phyloP scores from a whole-genome alignment of 30 jellyfish, hydroid and myxozoan genomes.

The Turritopsis dohrnii region DNA sequence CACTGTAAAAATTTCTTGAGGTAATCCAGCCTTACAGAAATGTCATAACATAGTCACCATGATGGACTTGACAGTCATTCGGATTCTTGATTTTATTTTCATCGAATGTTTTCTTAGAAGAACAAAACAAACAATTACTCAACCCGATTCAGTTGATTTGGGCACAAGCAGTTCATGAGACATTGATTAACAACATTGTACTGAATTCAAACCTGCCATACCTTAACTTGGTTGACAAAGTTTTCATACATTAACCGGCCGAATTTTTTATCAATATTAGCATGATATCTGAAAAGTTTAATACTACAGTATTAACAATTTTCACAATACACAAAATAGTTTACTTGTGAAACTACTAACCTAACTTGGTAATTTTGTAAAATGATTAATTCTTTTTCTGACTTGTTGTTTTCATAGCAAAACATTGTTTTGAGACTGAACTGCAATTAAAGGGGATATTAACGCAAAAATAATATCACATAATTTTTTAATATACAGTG shows the following conservation, averaged over 20 bases:
- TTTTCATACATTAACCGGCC: constrained; percentile 50
- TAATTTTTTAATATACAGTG: no score
- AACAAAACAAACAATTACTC: constrained; percentile 3
- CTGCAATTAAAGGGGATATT: no score
- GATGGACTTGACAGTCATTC: constrained; percentile 18
- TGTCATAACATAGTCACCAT: neutral
- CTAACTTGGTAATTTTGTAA: no score
- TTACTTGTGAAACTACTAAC: no score
- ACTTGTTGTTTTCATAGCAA: no score
- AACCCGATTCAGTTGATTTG: neutral
- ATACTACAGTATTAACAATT: neutral
- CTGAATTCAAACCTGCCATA: neutral
- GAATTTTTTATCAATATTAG: constrained; percentile 53
- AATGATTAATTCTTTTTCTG: no score
- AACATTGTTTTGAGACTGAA: no score
- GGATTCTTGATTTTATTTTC: constrained; percentile 20
- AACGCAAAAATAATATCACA: no score
- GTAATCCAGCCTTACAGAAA: neutral
- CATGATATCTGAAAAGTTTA: constrained; percentile 55
- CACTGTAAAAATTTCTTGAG: neutral
- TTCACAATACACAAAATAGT: no score
- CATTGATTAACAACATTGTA: no score
- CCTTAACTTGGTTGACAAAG: constrained; percentile 44
- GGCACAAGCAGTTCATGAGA: no score
- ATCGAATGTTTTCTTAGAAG: neutral